Conservation (phyloP, 2,797 vertebrate genomes). For the Sebastes iracundus region DNA sequence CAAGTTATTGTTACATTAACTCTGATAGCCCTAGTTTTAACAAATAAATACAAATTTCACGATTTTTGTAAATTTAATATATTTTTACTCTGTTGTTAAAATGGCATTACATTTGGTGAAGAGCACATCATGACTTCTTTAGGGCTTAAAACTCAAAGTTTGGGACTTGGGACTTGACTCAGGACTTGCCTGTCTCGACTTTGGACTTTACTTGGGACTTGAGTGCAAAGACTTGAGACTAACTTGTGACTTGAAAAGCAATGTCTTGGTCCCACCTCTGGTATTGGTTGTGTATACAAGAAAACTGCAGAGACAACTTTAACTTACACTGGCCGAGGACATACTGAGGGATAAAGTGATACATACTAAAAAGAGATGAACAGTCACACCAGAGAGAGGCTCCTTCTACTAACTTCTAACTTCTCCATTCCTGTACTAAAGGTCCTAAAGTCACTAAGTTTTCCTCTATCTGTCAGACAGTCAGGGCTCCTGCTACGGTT, state of each 20-base stretch:
- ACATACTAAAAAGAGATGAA: not conserved
- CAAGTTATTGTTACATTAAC: too few species aligned
- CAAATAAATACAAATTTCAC: too few species aligned
- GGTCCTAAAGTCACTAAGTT: constrained; percentile 62
- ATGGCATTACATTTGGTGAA: not conserved
- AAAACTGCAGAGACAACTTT: not conserved
- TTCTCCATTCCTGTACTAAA: constrained; percentile 28
- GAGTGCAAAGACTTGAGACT: too few species aligned
- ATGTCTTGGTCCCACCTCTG: too few species aligned
- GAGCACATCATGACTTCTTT: not conserved
- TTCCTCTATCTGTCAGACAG: constrained; percentile 34
- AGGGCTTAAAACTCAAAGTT: not conserved
- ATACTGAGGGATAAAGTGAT: not conserved
- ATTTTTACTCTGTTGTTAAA: not conserved
- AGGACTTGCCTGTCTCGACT: too few species aligned
- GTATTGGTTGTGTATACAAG: not conserved
- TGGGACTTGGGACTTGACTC: too few species aligned
- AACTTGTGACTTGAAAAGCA: too few species aligned
- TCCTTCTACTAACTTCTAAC: not conserved
- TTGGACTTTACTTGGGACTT: too few species aligned
- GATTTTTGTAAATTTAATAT: too few species aligned
- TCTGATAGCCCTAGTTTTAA: too few species aligned
- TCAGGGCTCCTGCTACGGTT: constrained; percentile 48
- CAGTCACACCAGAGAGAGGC: not conserved
- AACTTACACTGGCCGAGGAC: not conserved